phyloP scores from a whole-genome alignment of 23 tunicate species.

The Diplosoma virens region DNA sequence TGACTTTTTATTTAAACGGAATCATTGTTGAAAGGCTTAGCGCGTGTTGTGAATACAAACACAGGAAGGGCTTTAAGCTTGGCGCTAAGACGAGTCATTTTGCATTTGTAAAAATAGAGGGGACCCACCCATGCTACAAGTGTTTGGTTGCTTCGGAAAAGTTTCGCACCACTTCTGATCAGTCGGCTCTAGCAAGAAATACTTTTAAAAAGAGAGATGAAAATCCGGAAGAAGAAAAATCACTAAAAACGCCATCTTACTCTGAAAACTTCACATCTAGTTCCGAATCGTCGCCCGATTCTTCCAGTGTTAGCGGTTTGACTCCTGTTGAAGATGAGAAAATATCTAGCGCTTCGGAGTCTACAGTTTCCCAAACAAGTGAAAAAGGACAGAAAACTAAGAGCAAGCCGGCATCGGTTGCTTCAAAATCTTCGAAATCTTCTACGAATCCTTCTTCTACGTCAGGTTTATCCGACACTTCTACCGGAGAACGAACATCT shows the following conservation, averaged over 20 bases:
- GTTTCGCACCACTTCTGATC: conserved; percentile 1
- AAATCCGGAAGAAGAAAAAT: neutral
- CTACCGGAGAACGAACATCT: neutral
- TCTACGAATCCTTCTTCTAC: conserved; percentile 4
- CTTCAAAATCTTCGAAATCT: neutral
- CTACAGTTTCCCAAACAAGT: neutral
- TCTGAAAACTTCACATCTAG: conserved; percentile 20
- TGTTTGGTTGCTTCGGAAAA: conserved; percentile 24
- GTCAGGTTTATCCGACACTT: conserved; percentile 8
- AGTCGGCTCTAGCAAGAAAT: conserved; percentile 12
- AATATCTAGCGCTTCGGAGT: neutral
- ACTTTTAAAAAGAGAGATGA: neutral
- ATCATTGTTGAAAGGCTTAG: conserved; percentile 91
- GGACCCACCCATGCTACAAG: conserved; percentile 91
- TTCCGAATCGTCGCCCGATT: neutral
- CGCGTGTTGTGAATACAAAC: conserved; percentile 96
- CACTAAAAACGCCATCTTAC: neutral
- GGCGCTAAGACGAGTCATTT: conserved; percentile 86
- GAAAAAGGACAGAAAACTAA: neutral
- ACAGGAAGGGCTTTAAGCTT: conserved; percentile 68
- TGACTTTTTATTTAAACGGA: conserved; percentile 83
- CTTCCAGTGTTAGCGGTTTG: conserved; percentile 19
- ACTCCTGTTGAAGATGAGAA: conserved; percentile 5
- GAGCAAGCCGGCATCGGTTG: neutral
- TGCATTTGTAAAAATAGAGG: conserved; percentile 66